Evolutionary conservation across 2,113 vertebrate species (phyloP).

Genomic region (Varanus salvator): DNA sequence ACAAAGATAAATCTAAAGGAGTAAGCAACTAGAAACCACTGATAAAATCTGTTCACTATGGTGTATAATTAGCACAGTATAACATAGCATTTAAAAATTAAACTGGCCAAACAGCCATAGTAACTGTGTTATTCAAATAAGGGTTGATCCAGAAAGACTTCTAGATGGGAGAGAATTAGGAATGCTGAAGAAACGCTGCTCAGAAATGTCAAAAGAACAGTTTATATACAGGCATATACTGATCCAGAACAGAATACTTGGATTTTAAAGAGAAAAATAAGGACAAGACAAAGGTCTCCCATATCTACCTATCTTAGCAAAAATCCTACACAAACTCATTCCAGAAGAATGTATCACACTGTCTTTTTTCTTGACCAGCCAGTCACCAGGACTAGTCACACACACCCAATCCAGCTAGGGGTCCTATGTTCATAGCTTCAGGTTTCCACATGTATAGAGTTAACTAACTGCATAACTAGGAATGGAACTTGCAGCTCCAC

Average conservation of each 20-base stretch:
- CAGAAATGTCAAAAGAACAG: background rate
- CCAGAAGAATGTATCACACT: background rate
- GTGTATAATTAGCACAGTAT: background rate
- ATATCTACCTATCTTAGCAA: background rate
- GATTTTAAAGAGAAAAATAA: background rate
- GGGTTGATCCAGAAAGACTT: background rate
- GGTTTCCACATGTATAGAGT: background rate
- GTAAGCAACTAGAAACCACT: background rate
- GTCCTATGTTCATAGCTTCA: background rate
- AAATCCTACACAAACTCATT: background rate
- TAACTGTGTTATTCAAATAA: background rate
- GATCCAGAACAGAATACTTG: background rate
- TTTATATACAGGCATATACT: background rate
- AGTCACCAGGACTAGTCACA: background rate
- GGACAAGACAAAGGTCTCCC: background rate
- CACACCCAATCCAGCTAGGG: background rate
- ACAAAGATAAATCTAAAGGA: background rate
- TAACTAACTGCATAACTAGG: background rate
- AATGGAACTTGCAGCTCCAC: background rate
- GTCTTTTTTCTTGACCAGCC: background rate
- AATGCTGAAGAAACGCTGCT: background rate
- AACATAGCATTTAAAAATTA: background rate
- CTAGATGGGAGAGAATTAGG: background rate
- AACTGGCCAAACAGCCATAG: background rate
- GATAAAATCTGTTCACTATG: background rate